These are phyloP conservation scores for Bolinopsis microptera DNA, from an alignment of 37 sponge, comb jelly and placozoan genomes.

Conservation along the genomic window DNA sequence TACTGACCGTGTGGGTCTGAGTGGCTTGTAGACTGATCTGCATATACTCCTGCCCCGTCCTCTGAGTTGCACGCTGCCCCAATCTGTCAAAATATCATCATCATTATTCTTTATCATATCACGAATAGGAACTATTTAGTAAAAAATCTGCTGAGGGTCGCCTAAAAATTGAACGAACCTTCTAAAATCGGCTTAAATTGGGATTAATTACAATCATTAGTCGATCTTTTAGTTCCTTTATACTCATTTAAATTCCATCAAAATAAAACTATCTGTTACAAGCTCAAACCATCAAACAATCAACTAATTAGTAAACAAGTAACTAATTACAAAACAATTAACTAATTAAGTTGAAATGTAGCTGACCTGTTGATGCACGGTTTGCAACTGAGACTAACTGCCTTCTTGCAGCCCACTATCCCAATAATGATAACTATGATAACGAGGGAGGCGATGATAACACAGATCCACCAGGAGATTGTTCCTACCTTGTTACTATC, in stretches of 20 bases:
- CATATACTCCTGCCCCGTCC: neutral
- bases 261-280: too few species aligned
- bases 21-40: slow-evolving; percentile 55
- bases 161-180: too few species aligned
- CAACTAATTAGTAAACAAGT: neutral
- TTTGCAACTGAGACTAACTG: slow-evolving; percentile 1
- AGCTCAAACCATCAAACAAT: too few species aligned
- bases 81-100: too few species aligned
- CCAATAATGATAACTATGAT: slow-evolving; percentile 1
- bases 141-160: too few species aligned
- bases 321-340: neutral
- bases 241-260: neutral
- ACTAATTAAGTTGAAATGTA: neutral
- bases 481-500: neutral
- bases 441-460: slow-evolving; percentile 12
- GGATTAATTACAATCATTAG: too few species aligned
- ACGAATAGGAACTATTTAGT: too few species aligned
- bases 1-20: slow-evolving; percentile 28
- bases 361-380: slow-evolving; percentile 26
- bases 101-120: too few species aligned
- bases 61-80: neutral
- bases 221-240: neutral
- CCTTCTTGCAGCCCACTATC: slow-evolving; percentile 21
- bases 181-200: too few species aligned
- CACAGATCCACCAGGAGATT: slow-evolving; percentile 47